Evolutionary conservation across 2,888 invertebrate genomes (phyloP).

Genomic region (Drosophila prostipennis): DNA sequence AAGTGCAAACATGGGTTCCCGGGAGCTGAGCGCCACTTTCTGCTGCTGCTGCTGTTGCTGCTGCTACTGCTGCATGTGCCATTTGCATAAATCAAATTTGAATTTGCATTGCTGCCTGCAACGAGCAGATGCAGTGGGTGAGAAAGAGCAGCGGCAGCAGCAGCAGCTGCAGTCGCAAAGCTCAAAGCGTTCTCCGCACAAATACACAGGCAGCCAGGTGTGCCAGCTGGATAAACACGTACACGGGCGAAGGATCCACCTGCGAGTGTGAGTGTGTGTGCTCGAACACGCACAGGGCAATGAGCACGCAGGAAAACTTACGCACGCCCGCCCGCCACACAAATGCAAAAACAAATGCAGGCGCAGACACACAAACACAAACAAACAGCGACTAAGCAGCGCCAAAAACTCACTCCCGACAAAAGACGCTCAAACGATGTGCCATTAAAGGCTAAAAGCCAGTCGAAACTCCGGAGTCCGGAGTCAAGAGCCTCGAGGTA

Average conservation of each 20-base stretch:
- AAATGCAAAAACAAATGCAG: constrained; percentile 26
- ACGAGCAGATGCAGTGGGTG: constrained; percentile 33
- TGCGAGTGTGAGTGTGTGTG: constrained; percentile 9
- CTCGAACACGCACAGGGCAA: constrained; percentile 57
- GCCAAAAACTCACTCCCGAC: constrained; percentile 41
- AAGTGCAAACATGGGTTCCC: constrained; percentile 51
- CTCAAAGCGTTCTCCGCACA: constrained; percentile 12
- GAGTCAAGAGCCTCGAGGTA: constrained; percentile 12
- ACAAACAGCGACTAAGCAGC: constrained; percentile 24
- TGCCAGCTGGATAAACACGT: constrained; percentile 44
- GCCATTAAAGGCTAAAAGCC: constrained; percentile 18
- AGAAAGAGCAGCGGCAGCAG: constrained; percentile 25
- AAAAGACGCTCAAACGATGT: constrained; percentile 33
- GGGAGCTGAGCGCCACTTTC: constrained; percentile 12
- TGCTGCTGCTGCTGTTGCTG: too few species aligned
- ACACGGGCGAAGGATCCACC: constrained; percentile 13
- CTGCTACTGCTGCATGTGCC: constrained; percentile 48
- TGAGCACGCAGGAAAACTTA: constrained; percentile 61
- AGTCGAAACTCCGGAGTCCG: constrained; percentile 13
- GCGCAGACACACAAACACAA: constrained; percentile 20
- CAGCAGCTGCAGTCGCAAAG: constrained; percentile 30
- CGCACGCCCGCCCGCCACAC: constrained; percentile 45
- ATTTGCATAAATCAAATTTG: constrained; percentile 79
- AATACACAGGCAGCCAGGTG: constrained; percentile 5
- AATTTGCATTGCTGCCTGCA: constrained; percentile 70